Base-by-base conservation (phyloP, 2,888 invertebrate genomes). In the Spodoptera littoralis region DNA sequence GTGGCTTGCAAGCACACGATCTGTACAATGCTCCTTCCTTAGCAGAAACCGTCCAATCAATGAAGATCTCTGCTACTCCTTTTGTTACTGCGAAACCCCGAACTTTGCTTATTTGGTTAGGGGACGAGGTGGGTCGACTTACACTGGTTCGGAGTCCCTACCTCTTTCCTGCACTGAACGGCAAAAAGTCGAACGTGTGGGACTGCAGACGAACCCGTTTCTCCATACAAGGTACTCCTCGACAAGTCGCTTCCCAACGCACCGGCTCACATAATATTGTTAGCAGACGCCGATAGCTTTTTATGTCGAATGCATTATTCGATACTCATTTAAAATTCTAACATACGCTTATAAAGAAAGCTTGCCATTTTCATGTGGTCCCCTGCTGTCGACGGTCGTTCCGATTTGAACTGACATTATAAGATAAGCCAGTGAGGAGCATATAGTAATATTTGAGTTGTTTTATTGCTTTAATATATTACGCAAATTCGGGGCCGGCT, bases 301-400 rank as follows among this genome's bases (percentile, higher is more conserved):
- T 94, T 94, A 93, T 92, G 91, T 90, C 90, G 90, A 89, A 93
- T 94, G 93, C 93, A 94, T 94, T 94, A 94, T 94, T 94, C 93
- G 94, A 94, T 92, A 90, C 93, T 93, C 93, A 94, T 94, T 94
- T 94, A 92, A 94, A 94, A 94, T 94, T 94, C 94, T 94, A 94
- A 94, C 93, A 91, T 93, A 90, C 88, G 83, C 93, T 89, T 92
- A 92, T 92, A 92, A 92, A 92, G 92, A 92, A 91, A 92, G 90
- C 85, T 90, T 77, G 93, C 93, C 93, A 94, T 93, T 94, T 93
- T 92, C 85, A 89, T 87, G 80, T 88, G 89, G 85, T 88, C 88
- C 90, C 91, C 92, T 88, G 92, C 91, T 89, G 92, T 85, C 85
- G 90, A 58, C 87, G 90, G 93, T 91, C 89, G 93, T 87, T 80